Base-by-base conservation (phyloP, 2,113 vertebrate genomes). In the Steatornis caripensis region DNA sequence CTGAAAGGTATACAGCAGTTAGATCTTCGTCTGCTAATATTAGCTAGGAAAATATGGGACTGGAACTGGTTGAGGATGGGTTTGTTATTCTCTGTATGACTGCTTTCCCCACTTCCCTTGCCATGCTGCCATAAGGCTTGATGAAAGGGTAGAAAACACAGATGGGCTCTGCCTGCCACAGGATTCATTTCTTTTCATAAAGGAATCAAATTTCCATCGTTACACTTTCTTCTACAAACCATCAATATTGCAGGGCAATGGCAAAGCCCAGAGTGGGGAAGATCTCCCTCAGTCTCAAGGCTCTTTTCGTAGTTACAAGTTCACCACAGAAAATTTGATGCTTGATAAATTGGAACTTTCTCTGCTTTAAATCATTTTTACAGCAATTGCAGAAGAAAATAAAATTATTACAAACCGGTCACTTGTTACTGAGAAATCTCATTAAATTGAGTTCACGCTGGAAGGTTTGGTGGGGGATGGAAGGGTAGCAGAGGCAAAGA, bases 341-440 rank as follows among this genome's bases (percentile, higher is more conserved):
- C 94, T 96, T 98, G 98, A 98, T 98, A 98, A 98, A 98, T 98
- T 97, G 98, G 95, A 97, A 97, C 70, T 92, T 93, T 93, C 96
- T 89, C 94, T 84, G 93, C 96, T 97, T 98, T 97, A 97, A 98
- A 98, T 98, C 96, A 97, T 97, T 97, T 97, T 96, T 88, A 93
- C 95, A 79, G 93, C 74, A 24, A 96, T 97, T 86, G 95, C 66
- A 3, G 86, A 91, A 95, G 97, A 96, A 98, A 98, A 98, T 97
- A 97, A 97, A 98, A 98, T 98, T 98, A 98, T 98, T 98, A 97
- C 97, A 98, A 98, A 97, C 98, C 91, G 94, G 97, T 84, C 97
- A 96, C 98, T 98, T 98, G 98, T 98, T 98, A 98, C 97, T 54
- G 90, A 95, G 97, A 90, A 97, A 98, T 97, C 97, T 98, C 98